Evolutionary conservation across 2,797 vertebrate genomes (phyloP).

Genomic region (Anguilla megastoma): DNA sequence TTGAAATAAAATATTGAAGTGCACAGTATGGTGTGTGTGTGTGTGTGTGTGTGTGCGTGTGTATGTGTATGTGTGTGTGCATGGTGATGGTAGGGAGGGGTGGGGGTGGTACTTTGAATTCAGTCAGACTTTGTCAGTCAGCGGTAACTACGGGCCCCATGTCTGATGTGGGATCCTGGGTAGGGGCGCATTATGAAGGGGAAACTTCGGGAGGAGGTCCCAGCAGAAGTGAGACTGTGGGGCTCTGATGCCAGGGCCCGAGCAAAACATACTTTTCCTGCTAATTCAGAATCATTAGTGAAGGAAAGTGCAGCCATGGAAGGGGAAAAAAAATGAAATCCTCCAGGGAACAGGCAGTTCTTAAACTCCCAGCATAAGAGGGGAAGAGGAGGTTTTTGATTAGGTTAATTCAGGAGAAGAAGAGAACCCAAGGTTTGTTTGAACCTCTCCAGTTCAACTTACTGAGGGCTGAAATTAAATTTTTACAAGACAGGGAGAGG

Average conservation of each 20-base stretch:
- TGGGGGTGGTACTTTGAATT: conserved; percentile 20
- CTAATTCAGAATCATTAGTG: conserved; percentile 42
- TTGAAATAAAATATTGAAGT: conserved; percentile 5
- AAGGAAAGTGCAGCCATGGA: conserved; percentile 30
- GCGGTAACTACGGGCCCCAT: background rate
- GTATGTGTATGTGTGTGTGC: background rate
- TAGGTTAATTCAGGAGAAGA: conserved; percentile 43
- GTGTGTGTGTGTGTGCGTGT: background rate
- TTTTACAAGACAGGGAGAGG: conserved; percentile 29
- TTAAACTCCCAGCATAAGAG: conserved; percentile 43
- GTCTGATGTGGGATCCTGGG: conserved; percentile 4
- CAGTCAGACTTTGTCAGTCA: background rate
- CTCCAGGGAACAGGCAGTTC: conserved; percentile 32
- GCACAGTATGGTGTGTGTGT: background rate
- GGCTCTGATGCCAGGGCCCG: background rate
- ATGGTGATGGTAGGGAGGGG: background rate
- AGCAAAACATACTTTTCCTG: conserved; percentile 17
- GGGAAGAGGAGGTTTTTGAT: conserved; percentile 41
- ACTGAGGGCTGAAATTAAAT: conserved; percentile 42
- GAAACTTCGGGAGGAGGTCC: conserved; percentile 30
- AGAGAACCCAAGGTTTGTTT: conserved; percentile 36
- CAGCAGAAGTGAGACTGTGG: conserved; percentile 29
- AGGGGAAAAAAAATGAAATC: background rate
- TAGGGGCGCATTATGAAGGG: conserved; percentile 17
- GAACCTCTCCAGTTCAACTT: conserved; percentile 36